Evolutionary conservation across 1,140 invertebrate genomes (phyloP).

Genomic region (Rhopalosiphum padi): DNA sequence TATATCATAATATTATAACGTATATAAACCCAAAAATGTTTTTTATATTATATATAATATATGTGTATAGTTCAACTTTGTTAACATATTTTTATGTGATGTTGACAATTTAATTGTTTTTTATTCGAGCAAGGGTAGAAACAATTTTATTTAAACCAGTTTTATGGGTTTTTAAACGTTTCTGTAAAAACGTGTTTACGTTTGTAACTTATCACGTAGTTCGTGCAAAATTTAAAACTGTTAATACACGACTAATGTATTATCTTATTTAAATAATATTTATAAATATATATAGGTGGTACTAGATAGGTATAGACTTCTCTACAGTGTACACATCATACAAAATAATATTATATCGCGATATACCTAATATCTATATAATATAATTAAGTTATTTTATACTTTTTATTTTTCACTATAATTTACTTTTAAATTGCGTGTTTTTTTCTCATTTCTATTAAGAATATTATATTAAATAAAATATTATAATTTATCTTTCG

Average conservation of each 20-base stretch:
- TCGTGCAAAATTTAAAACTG: not conserved
- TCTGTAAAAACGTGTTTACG: not conserved
- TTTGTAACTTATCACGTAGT: not conserved
- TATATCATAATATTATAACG: not conserved
- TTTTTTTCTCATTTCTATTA: not conserved
- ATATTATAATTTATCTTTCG: not conserved
- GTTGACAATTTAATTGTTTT: constrained; percentile 19
- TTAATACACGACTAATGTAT: not conserved
- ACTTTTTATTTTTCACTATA: too few species aligned
- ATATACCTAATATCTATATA: too few species aligned
- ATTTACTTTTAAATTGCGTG: not conserved
- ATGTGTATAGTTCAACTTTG: not conserved
- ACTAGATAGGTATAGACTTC: not conserved
- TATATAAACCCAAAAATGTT: not conserved
- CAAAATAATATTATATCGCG: too few species aligned
- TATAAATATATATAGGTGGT: not conserved
- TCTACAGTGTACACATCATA: too few species aligned
- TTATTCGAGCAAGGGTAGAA: not conserved
- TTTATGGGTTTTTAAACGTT: constrained; percentile 30
- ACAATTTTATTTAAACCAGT: constrained; percentile 3
- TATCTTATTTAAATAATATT: not conserved
- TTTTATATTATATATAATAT: not conserved
- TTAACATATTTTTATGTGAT: not conserved
- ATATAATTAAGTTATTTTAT: too few species aligned
- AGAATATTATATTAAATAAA: not conserved